phyloP scores from a whole-genome alignment of 2,888 invertebrate species.

The Diplazon laetatorius region DNA sequence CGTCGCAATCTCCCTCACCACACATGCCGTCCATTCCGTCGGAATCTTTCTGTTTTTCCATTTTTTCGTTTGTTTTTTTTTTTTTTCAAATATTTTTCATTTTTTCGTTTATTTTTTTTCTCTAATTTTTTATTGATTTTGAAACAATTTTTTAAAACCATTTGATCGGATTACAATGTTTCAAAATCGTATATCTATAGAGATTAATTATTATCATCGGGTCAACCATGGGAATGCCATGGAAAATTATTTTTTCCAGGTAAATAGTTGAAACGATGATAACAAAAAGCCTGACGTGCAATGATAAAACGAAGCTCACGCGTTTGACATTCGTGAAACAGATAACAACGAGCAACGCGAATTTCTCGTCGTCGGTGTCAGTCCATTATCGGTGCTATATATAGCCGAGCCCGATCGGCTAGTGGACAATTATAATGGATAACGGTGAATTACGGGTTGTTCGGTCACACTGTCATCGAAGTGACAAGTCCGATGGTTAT shows the following conservation, averaged over 20 bases:
- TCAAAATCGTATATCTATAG: too few relatives aligned
- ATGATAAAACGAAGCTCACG: too few relatives aligned
- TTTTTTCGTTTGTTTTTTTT: slow-evolving; percentile 19
- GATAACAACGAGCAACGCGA: not conserved
- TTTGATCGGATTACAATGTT: too few relatives aligned
- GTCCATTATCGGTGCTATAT: slow-evolving; percentile 67
- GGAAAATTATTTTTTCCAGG: too few relatives aligned
- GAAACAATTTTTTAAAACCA: too few relatives aligned
- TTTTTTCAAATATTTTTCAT: not conserved
- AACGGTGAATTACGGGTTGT: slow-evolving; percentile 72
- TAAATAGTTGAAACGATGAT: too few relatives aligned
- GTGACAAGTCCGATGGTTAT: slow-evolving; percentile 67
- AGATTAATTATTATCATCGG: too few relatives aligned
- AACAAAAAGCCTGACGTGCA: too few relatives aligned
- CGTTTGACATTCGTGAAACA: not conserved
- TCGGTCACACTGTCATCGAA: slow-evolving; percentile 38
- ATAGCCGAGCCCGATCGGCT: slow-evolving; percentile 67
- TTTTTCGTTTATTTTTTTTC: slow-evolving; percentile 2
- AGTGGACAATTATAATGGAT: slow-evolving; percentile 72
- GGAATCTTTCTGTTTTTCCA: slow-evolving; percentile 13
- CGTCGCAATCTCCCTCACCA: slow-evolving; percentile 53
- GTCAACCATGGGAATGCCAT: not conserved
- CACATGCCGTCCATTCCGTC: slow-evolving; percentile 53
- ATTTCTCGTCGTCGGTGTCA: slow-evolving; percentile 46
- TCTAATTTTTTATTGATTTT: too few relatives aligned